Conservation (phyloP, 2,797 vertebrate genomes). For the Rhinichthys osculus region DNA sequence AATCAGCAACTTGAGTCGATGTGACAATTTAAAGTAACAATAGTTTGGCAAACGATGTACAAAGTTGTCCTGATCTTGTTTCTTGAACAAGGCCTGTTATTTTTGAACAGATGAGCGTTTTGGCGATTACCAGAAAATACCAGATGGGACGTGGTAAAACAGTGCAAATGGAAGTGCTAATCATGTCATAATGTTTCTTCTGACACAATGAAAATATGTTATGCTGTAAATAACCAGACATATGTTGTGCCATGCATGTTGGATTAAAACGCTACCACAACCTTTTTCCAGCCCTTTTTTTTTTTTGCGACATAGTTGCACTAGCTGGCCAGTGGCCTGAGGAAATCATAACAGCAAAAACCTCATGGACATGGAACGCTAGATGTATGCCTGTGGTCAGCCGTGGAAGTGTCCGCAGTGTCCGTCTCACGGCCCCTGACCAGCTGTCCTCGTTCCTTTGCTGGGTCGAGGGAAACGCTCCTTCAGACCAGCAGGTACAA, state of each 20-base stretch:
- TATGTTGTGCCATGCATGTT: background rate
- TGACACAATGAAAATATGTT: background rate
- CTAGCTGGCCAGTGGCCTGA: slow-evolving; percentile 48
- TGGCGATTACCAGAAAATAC: background rate
- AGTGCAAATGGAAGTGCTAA: background rate
- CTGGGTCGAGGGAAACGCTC: slow-evolving; percentile 53
- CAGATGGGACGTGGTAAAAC: background rate
- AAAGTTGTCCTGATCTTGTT: background rate
- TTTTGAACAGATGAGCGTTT: background rate
- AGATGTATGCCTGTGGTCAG: slow-evolving; percentile 41
- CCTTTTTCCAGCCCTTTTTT: background rate
- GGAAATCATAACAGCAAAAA: slow-evolving; percentile 51
- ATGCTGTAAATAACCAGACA: background rate
- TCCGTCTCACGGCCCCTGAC: slow-evolving; percentile 66
- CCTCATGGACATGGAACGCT: slow-evolving; percentile 34
- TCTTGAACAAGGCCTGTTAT: background rate
- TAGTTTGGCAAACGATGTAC: background rate
- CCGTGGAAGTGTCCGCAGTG: slow-evolving; percentile 38
- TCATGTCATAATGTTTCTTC: background rate
- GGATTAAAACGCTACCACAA: slow-evolving; percentile 55
- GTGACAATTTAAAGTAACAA: background rate
- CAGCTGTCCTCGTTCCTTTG: slow-evolving; percentile 72
- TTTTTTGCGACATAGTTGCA: background rate
- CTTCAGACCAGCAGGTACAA: slow-evolving; percentile 49
- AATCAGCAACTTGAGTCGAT: background rate